Conservation (phyloP, 2,888 invertebrate species). For the Sipunculus nudus region DNA sequence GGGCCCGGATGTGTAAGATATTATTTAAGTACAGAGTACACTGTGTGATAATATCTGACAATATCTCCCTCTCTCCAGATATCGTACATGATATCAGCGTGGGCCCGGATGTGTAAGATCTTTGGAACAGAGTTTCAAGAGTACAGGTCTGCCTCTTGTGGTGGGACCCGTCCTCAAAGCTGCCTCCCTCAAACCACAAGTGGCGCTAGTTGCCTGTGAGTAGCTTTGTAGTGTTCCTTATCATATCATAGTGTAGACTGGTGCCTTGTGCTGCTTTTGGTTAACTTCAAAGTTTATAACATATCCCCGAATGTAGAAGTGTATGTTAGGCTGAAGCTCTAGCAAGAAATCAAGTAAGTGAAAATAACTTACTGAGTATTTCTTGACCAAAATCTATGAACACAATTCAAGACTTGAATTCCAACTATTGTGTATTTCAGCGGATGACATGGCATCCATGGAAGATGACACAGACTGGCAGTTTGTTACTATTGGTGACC, state of each 20-base stretch:
- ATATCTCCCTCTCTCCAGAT: conserved; percentile 70
- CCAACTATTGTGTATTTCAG: conserved; percentile 45
- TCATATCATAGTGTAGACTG: no score
- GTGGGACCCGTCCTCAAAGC: conserved; percentile 94
- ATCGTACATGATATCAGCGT: conserved; percentile 97
- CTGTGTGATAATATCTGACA: not conserved
- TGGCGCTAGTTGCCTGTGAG: conserved; percentile 85
- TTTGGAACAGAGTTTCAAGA: conserved; percentile 86
- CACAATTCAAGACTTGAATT: not conserved
- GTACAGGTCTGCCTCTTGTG: conserved; percentile 91
- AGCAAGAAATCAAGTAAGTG: no score
- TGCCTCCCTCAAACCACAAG: conserved; percentile 92
- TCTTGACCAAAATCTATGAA: no score
- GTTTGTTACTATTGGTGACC: conserved; percentile 91
- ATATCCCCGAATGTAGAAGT: no score
- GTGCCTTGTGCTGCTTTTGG: not conserved
- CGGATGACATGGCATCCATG: conserved; percentile 75
- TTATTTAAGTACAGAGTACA: no score
- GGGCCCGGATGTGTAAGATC: conserved; percentile 98
- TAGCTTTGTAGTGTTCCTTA: not conserved
- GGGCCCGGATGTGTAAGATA: no score
- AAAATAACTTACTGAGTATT: no score
- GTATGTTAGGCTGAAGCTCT: no score
- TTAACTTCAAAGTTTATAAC: no score
- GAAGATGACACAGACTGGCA: conserved; percentile 93